Percentiles rank a stretch among this genome's conserved stretches.
These are phyloP conservation scores for Schizothorax lantsangensis DNA, from an alignment of 2,797 vertebrate species.

Conservation along the genomic window DNA sequence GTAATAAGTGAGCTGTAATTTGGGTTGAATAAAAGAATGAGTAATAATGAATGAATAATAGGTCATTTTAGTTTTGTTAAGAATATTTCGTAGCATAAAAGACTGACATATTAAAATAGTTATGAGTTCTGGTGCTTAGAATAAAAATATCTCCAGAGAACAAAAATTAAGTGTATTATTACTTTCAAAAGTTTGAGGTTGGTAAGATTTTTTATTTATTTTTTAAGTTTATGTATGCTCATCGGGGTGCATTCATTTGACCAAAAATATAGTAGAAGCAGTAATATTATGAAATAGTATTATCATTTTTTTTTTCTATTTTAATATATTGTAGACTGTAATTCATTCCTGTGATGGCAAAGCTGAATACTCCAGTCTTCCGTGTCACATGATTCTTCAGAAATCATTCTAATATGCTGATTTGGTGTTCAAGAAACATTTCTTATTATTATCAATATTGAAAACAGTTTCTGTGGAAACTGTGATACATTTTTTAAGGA, in stretches of 20 bases:
- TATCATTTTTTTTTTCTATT: background rate
- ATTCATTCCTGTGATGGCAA: background rate
- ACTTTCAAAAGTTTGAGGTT: background rate
- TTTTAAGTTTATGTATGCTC: background rate
- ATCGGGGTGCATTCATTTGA: background rate
- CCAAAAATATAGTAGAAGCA: background rate
- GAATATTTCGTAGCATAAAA: background rate
- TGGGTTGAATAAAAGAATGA: background rate
- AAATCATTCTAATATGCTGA: background rate
- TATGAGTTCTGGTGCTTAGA: conserved; percentile 9
- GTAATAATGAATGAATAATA: conserved; percentile 8
- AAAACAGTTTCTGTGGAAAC: background rate
- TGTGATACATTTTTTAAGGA: background rate
- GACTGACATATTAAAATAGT: conserved; percentile 10
- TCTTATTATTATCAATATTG: background rate
- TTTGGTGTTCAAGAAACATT: background rate
- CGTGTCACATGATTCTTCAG: background rate
- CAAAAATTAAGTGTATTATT: background rate
- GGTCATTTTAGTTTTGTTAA: conserved; percentile 14
- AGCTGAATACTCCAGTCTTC: background rate
- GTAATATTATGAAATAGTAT: background rate
- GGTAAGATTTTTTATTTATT: background rate
- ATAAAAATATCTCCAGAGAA: background rate
- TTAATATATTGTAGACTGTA: background rate
- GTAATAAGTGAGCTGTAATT: conserved; percentile 11